These are phyloP conservation scores for Araneus ventricosus DNA, from an alignment of 1,140 invertebrate genomes.

Conservation along the genomic window DNA sequence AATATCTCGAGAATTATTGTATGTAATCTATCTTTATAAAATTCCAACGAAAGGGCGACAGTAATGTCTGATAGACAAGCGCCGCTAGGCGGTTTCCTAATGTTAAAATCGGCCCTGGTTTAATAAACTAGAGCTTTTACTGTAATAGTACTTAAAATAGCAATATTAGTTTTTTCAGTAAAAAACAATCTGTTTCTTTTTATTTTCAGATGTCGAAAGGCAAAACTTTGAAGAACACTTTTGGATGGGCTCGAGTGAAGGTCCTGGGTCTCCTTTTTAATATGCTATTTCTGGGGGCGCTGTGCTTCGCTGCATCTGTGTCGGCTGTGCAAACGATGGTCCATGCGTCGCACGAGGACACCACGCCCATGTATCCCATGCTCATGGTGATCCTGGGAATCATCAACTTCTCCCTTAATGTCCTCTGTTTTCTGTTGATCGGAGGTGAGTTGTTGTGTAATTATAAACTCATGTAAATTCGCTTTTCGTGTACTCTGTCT, in stretches of 20 bases:
- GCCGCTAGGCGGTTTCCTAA: too few species aligned
- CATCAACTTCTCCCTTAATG: conserved; percentile 86
- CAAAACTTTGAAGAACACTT: conserved; percentile 90
- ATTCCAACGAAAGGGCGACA: too few species aligned
- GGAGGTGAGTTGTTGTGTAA: conserved; percentile 82
- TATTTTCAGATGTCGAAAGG: conserved; percentile 92
- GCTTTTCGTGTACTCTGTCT: too few species aligned
- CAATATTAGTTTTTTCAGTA: too few species aligned
- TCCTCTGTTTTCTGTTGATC: conserved; percentile 87
- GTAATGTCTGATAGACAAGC: too few species aligned
- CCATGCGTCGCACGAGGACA: conserved; percentile 83
- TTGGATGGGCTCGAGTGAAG: conserved; percentile 94
- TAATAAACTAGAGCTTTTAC: too few species aligned
- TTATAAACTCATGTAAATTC: too few species aligned
- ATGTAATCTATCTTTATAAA: too few species aligned
- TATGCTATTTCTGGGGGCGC: conserved; percentile 89
- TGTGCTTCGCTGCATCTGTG: conserved; percentile 90
- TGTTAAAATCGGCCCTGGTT: too few species aligned
- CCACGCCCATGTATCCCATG: conserved; percentile 89
- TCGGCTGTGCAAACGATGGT: conserved; percentile 88
- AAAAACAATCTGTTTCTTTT: neutral
- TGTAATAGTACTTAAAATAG: too few species aligned
- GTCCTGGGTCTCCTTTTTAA: conserved; percentile 90
- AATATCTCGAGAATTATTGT: too few species aligned
- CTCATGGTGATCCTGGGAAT: conserved; percentile 86